Base-by-base conservation (phyloP, 2,113 vertebrate genomes). In the Labeo catla region DNA sequence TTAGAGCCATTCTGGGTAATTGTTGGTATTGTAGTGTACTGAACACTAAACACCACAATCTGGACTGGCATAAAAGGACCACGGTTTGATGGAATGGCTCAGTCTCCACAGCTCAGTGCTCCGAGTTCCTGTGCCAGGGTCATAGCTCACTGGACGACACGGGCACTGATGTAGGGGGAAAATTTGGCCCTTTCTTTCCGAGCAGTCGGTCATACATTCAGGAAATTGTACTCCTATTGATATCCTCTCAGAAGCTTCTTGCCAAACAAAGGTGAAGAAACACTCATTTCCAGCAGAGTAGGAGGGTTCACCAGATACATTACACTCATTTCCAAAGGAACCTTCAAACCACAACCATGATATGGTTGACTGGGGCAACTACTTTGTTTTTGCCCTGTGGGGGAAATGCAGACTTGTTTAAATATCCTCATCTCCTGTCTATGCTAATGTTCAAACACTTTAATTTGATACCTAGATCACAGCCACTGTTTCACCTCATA, bases 151-250 rank as follows among this genome's bases (percentile, higher is more conserved):
- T 86, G 76, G 86, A 84, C 10, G 21, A 73, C 76, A 82, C 86
- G 83, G 88, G 68, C 63, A 82, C 70, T 68, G 8, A 23, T 66
- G 54, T 78, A 63, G 81, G 21, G 39, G 86, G 89, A 87, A 92
- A 91, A 92, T 90, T 91, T 93, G 91, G 89, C 59, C 93, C 88
- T 92, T 94, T 95, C 92, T 94, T 90, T 93, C 87, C 91, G 90
- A 81, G 83, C 89, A 54, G 87, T 93, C 90, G 92, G 84, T 92
- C 91, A 91, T 92, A 89, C 89, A 90, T 87, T 81, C 90, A 92
- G 92, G 92, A 93, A 93, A 91, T 93, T 93, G 88, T 86, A 88
- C 88, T 88, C 87, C 91, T 86, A 92, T 87, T 91, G 89, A 91
- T 92, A 89, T 91, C 87, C 78, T 54, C 86, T 87, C 85, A 86